Evolutionary conservation across 2,113 vertebrate species (phyloP), one percentile per base, ranked within the genome.

Genomic region (Phyllostomus discolor): DNA sequence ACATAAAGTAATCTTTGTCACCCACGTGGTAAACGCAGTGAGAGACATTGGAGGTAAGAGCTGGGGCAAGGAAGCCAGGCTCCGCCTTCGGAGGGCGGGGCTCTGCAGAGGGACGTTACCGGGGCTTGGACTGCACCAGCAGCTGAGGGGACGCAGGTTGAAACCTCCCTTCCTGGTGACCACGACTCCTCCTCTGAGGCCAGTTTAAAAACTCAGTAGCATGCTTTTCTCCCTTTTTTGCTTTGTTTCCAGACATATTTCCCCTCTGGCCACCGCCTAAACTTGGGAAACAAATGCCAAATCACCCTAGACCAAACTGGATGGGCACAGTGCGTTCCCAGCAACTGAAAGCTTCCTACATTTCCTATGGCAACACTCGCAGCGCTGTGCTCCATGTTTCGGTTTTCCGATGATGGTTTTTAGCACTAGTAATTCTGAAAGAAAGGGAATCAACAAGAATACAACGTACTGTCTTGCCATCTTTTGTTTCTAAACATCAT

Each of bases 401-500:
- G 7, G 31, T 38, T 94, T 80, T 59, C 31, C 85, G 48, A 52
- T 73, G 67, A 89, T 33, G 64, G 33, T 16, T 95, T 78, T 81
- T 62, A 96, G 85, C 31, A 76, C 7, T 2, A 54, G 72, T 28
- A 52, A 94, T 88, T 73, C 10, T 14, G 35, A 90, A 93, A 90
- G 59, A 89, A 86, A 72, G 76, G 48, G 92, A 75, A 41, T 48
- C 95, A 59, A 78, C 14, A 87, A 90, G n/a, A 90, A 46, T 70
- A n/a, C 12, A 89, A 67, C 69, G 91, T 28, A 91, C 80, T 69
- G 12, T 73, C 19, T 95, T 64, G 80, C 11, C 8, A 54, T 66
- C 52, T 87, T 93, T 87, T 92, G 70, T 90, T 95, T 90, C 83
- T 72, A 87, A 79, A 86, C 20, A 11, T 59, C 67, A 64, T 73